A percentile compares a stretch with the other conserved stretches of the same genome.
Conservation (phyloP, 2,888 invertebrate genomes). For the Adelphocoris suturalis region DNA sequence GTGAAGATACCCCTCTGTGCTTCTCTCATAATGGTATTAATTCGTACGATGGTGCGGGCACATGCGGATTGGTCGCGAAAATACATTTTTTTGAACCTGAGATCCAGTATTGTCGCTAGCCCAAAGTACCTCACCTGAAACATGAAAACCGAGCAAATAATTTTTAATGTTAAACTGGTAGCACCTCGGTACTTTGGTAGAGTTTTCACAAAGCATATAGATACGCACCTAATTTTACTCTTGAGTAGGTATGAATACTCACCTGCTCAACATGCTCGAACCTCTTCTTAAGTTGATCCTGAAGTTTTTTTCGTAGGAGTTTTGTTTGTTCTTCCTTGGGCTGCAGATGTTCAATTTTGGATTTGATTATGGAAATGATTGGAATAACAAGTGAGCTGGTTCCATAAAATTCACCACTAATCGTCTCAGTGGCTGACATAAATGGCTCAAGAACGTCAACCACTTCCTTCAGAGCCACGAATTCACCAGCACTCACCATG, state of each 20-base stretch:
- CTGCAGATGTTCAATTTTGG: not conserved
- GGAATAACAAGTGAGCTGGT: not conserved
- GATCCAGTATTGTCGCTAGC: constrained; percentile 24
- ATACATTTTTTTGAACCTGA: constrained; percentile 23
- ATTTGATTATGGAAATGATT: constrained; percentile 10
- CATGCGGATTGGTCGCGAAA: constrained; percentile 9
- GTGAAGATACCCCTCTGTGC: not conserved
- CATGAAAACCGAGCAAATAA: not conserved
- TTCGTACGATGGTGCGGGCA: not conserved
- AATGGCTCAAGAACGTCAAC: not conserved
- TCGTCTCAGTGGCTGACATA: not conserved
- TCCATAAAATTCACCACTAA: not conserved
- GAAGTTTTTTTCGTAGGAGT: not conserved
- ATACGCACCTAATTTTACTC: not conserved
- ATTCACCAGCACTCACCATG: not conserved
- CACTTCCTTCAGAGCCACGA: not conserved
- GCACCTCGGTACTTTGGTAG: not conserved
- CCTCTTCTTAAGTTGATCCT: constrained; percentile 18
- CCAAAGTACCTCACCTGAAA: constrained; percentile 18
- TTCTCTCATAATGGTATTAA: constrained; percentile 2
- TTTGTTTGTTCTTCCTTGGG: not conserved
- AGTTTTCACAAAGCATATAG: constrained; percentile 4
- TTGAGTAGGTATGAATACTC: not conserved
- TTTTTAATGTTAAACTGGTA: no score
- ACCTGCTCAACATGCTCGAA: not conserved